Base-by-base conservation (phyloP, 1,140 invertebrate genomes). In the Macrobrachium nipponense region DNA sequence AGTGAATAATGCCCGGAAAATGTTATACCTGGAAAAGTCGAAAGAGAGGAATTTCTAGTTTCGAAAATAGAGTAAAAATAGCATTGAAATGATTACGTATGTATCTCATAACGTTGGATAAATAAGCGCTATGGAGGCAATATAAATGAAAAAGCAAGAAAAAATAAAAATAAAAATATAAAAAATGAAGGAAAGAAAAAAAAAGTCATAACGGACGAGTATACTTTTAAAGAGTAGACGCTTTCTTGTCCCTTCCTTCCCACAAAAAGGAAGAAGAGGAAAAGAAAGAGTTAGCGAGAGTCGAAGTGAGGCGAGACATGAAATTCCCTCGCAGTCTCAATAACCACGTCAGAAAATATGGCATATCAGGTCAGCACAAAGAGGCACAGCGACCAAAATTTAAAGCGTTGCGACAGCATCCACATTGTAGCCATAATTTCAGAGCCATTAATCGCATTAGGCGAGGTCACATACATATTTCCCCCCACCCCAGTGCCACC, bases 381-480 rank as follows among this genome's bases (percentile, higher is more conserved):
- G 81, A 76, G 61, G 20, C 27, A 23, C 27, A 18, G 17, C 11
- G 72, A 59, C 81, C 23, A 62, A 83, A 83, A 51, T 51, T 83
- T 83, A 75, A 83, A 83, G 44, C 58, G 70, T 73, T 61, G 70
- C 81, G 81, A 83, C 81, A 73, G 43, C 72, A 76, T 44, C 43
- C 81, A 83, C 81, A 83, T 76, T 83, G 81, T 83, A 61, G n/a
- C 81, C 81, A 83, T 83, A 83, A 83, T 83, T 83, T 83, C 81
- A 76, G 70, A 83, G 72, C 81, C 81, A 83, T 83, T 83, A 83
- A 83, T 83, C 81, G 81, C 72, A 76, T 83, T 83, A 83, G 81
- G 81, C 58, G 70, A 76, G 81, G 80, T 82, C 80, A 82, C 66
- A 75, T 15, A 60, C 80, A 82, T 82, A 82, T 73, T 73, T 82